phyloP scores from a whole-genome alignment of 2,113 vertebrate genomes.

The Pica pica region DNA sequence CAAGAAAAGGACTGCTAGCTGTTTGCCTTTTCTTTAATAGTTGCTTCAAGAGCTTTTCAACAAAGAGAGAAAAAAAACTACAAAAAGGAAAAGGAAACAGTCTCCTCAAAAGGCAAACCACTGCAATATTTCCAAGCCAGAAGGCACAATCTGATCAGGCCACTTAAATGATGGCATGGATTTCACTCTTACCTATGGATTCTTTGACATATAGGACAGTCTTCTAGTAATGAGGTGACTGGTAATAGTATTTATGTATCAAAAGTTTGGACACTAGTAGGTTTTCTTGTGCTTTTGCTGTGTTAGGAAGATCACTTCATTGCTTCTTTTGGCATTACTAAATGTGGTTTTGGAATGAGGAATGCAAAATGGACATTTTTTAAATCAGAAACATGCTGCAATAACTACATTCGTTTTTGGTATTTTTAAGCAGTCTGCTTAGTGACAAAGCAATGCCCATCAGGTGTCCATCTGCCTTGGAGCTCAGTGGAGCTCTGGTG shows the following conservation, averaged over 20 bases:
- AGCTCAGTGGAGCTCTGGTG: not conserved
- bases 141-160: not conserved
- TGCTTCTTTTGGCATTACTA: constrained; percentile 23
- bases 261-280: not conserved
- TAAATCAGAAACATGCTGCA: constrained; percentile 5
- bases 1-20: not conserved
- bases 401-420: not conserved
- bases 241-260: not conserved
- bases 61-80: not conserved
- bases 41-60: not conserved
- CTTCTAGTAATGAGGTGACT: not conserved
- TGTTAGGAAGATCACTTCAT: not conserved
- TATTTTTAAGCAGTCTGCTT: not conserved
- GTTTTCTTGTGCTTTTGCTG: not conserved
- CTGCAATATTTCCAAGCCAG: not conserved
- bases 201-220: not conserved
- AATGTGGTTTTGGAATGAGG: not conserved
- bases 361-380: constrained; percentile 26
- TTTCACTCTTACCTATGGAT: not conserved
- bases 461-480: not conserved
- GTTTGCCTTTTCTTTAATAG: not conserved
- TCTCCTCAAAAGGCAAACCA: not conserved
- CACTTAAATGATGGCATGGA: not conserved
- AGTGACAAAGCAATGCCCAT: not conserved
- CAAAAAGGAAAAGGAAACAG: not conserved